These are phyloP conservation scores for Pedionomus torquatus DNA, from an alignment of 2,113 vertebrate species.

Conservation along the genomic window DNA sequence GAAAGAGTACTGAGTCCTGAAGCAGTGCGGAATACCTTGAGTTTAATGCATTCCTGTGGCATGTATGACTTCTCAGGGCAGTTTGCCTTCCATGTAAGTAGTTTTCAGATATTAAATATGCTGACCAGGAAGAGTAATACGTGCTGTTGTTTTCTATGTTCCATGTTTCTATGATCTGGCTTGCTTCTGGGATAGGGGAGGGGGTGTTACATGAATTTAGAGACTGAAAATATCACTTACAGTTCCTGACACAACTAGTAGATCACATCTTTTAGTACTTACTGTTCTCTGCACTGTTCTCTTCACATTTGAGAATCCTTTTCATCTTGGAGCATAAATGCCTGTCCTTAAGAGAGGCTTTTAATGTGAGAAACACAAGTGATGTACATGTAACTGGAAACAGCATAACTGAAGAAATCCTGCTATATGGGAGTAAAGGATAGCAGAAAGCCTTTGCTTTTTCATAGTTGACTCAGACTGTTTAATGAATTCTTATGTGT, in stretches of 20 bases:
- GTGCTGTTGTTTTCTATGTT: background rate
- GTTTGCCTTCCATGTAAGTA: conserved; percentile 98
- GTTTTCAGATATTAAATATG: background rate
- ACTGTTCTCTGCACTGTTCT: background rate
- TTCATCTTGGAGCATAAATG: background rate
- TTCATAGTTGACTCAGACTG: background rate
- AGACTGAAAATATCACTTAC: background rate
- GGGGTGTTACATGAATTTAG: accelerated
- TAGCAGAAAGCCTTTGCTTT: background rate
- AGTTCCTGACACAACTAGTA: background rate
- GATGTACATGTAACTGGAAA: background rate
- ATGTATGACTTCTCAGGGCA: conserved; percentile 99
- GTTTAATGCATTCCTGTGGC: conserved; percentile 98
- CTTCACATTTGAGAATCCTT: background rate
- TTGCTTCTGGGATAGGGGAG: background rate
- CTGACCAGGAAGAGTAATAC: background rate
- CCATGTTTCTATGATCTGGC: background rate
- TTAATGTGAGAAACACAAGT: background rate
- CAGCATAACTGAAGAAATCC: background rate
- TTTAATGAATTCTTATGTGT: background rate
- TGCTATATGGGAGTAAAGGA: background rate
- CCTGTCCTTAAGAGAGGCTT: background rate
- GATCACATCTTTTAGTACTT: background rate
- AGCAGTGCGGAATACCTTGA: conserved; percentile 94
- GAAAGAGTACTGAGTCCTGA: conserved; percentile 95